Conservation (phyloP, 2,113 vertebrate species). For the Mesitornis unicolor region DNA sequence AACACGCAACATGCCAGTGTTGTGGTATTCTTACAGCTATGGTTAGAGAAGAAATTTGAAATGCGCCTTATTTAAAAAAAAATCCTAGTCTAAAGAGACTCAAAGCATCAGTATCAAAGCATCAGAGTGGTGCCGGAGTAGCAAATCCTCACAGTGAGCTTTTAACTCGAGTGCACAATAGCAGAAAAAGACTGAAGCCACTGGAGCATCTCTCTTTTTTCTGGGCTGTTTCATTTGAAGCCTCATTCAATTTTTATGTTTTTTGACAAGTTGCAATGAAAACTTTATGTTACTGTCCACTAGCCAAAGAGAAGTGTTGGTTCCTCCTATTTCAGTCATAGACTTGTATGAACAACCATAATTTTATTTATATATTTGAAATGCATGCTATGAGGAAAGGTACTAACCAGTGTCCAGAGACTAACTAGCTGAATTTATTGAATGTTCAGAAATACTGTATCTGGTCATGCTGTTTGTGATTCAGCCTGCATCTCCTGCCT, state of each 20-base stretch:
- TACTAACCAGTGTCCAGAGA: neutral
- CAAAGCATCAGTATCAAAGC: neutral
- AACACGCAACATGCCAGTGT: neutral
- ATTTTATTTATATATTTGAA: neutral
- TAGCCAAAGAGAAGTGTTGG: neutral
- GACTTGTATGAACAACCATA: neutral
- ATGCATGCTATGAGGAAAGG: neutral
- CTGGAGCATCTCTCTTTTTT: neutral
- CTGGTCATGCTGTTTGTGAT: neutral
- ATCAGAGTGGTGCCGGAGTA: neutral
- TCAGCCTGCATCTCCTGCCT: neutral
- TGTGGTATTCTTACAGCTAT: neutral
- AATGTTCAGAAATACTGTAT: neutral
- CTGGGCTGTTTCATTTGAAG: neutral
- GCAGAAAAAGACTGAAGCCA: neutral
- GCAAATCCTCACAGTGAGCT: neutral
- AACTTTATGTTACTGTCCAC: neutral
- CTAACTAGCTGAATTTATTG: neutral
- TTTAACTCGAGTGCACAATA: neutral
- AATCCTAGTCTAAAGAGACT: neutral
- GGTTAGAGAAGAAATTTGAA: neutral
- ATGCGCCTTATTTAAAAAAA: neutral
- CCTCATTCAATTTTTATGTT: neutral
- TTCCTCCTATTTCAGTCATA: neutral
- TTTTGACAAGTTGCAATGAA: neutral